Base-by-base conservation (phyloP, 1,140 invertebrate genomes). In the Tribolium madens region DNA sequence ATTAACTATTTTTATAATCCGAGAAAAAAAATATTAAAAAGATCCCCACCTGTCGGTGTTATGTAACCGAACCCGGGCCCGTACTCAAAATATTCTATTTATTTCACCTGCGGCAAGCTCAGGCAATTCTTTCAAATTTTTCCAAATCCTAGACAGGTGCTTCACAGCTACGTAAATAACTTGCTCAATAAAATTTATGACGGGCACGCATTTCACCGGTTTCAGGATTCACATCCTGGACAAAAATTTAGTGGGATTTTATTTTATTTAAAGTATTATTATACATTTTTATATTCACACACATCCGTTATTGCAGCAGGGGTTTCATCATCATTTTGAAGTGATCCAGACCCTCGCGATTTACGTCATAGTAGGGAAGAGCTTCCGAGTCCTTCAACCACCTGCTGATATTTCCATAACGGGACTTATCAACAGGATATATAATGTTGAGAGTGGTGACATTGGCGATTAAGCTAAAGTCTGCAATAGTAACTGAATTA, bases 251-350 rank as follows among this genome's bases (percentile, higher is more conserved):
- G 26, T 21, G 21, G 21, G 57, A 33, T 33, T 64, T 64, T 26
- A 13, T n/a, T 33, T 64, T 33, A 64, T 64, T 57, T 21, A 15
- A 57, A 57, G 9, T 4, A 42, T 7, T 1, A 6, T 13, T 9
- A 13, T 13, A 33, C 26, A 64, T 31, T 64, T 64, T 64, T 64
- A 64, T 12, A 64, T 64, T 64, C 9, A 15, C 52, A 64, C 31
- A 64, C 57, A 64, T 33, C 53, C 18, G 52, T 57, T 18, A 64
- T 31, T n/a, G 9, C 36, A 42, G 7, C 36, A 42, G 9, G 78
- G 80, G 53, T 69, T 81, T 52, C 75, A 79, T 18, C 70, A 69
- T 26, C 46, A 73, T 2, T 57, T 68, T 9, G 73, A 60, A n/a
- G 64, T 78, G 36, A 33, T 81, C 12, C 72, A 77, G 15, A 75